Base-by-base conservation (phyloP, 2,888 invertebrate species). In the Scaptomyza caliginosa region DNA sequence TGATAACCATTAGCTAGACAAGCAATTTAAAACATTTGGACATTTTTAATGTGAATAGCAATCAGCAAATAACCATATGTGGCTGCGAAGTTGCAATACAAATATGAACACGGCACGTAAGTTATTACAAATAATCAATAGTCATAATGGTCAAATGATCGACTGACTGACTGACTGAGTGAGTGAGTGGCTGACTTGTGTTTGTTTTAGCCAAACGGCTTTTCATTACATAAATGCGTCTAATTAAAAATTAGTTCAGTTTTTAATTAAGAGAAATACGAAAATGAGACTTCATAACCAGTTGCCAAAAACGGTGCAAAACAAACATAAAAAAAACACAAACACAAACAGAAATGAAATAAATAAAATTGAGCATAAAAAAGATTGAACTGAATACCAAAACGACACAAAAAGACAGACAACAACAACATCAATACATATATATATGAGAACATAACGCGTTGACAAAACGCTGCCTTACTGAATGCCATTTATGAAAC, bases 271-370 rank as follows among this genome's bases (percentile, higher is more conserved):
- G 85, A 81, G 78, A 80, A 77, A 80, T 81, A 76, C 81, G 43
- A 77, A 84, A 85, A 79, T 82, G 77, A 83, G 78, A 86, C 83
- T 83, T 86, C 83, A 85, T 83, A 86, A 83, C 86, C 83, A 85
- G 82, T 77, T 83, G 81, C 83, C 83, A 83, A 83, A 81, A 76
- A 69, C 49, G 81, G 74, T 23, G 51, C 51, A 66, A 30, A 43
- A n/a, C n/a, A 59, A 70, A 54, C 40, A 54, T 55, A 65, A 66
- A 55, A 45, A 55, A 43, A 55, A 48, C 3, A 26, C 11, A 54
- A 63, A 60, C 39, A 59, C 38, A 59, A 46, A 59, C 58, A 48
- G 43, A 66, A 74, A 71, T 67, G 48, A 67, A 74, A 76, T 74
- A 62, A 59, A 64, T 59, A 71, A 79, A 66, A 62, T 38, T 60